Conservation (phyloP, 2,888 invertebrate genomes). For the Agrochola lychnidis region DNA sequence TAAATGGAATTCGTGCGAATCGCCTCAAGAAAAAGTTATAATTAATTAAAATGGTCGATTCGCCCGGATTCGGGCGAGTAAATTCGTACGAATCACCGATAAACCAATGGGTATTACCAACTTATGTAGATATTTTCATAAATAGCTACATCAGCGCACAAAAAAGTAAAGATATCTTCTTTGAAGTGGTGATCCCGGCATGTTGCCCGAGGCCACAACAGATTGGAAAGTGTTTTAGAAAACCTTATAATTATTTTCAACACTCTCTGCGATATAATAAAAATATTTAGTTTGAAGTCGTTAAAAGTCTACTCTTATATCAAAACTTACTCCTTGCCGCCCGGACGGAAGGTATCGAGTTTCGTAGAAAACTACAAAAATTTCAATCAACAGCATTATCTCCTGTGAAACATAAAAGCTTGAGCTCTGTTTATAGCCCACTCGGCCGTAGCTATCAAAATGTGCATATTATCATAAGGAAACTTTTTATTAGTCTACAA, state of each 20-base stretch:
- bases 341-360: slow-evolving; percentile 30
- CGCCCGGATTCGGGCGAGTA: too few relatives aligned
- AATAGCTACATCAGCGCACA: neutral
- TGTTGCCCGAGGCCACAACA: neutral
- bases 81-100: too few relatives aligned
- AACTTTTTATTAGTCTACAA: slow-evolving; percentile 32
- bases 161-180: neutral
- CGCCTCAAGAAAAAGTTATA: too few relatives aligned
- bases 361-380: slow-evolving; percentile 20
- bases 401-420: slow-evolving; percentile 24
- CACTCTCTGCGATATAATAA: neutral
- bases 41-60: too few relatives aligned
- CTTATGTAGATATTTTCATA: neutral
- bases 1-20: too few relatives aligned
- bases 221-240: neutral
- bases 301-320: slow-evolving; percentile 7
- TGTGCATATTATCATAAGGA: slow-evolving; percentile 29
- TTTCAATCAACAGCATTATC: slow-evolving; percentile 37
- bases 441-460: slow-evolving; percentile 32
- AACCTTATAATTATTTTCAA: neutral
- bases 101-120: neutral
- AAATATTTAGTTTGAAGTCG: slow-evolving; percentile 6
- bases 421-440: slow-evolving; percentile 26
- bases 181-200: neutral
- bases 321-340: neutral